These are phyloP conservation scores for Siphonodentalium dalli DNA, from an alignment of 2,888 invertebrate species.

Conservation along the genomic window DNA sequence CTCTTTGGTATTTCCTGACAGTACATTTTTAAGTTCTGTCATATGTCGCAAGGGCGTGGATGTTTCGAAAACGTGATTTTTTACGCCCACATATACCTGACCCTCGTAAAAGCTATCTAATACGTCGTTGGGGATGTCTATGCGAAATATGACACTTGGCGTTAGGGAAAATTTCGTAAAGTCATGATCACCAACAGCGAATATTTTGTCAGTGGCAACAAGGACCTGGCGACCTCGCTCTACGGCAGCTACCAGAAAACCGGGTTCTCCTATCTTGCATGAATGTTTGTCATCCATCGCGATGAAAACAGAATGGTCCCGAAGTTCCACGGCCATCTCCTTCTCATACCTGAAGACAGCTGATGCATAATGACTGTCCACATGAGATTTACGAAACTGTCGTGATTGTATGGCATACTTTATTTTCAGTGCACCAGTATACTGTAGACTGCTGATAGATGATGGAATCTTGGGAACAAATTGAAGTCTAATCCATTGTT, in stretches of 20 bases:
- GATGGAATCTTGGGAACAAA: constrained; percentile 18
- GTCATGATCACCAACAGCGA: constrained; percentile 19
- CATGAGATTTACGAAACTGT: constrained; percentile 11
- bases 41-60: constrained; percentile 13
- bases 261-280: constrained; percentile 16
- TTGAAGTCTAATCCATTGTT: constrained; percentile 15
- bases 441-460: constrained; percentile 6
- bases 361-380: constrained; percentile 6
- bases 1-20: background rate
- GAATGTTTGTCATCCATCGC: constrained; percentile 15
- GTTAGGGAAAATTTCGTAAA: constrained; percentile 9
- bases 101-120: constrained; percentile 13
- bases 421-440: constrained; percentile 16
- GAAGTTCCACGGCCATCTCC: constrained; percentile 3
- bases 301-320: background rate
- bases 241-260: constrained; percentile 9
- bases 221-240: constrained; percentile 3
- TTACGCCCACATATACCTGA: constrained; percentile 13
- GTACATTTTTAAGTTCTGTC: constrained; percentile 5
- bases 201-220: background rate
- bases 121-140: constrained; percentile 8
- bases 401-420: constrained; percentile 21
- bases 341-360: constrained; percentile 6
- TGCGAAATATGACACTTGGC: constrained; percentile 6
- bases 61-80: constrained; percentile 16